phyloP scores from a whole-genome alignment of 2,797 vertebrate species.

The Nothura maculosa region DNA sequence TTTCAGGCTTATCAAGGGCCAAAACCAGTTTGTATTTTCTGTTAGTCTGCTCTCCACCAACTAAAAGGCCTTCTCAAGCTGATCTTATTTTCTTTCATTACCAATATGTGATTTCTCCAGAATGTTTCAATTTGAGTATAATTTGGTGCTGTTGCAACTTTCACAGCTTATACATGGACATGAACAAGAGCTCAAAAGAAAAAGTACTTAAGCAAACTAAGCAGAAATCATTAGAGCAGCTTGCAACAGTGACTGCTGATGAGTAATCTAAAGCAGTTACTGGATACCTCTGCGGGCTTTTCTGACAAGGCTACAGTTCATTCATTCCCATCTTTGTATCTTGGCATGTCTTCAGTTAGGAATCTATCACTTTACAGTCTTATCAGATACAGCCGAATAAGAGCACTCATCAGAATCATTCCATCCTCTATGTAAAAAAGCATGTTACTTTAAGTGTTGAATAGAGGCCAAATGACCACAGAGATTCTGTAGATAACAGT shows the following conservation, averaged over 20 bases:
- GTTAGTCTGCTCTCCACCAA: neutral
- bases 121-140: neutral
- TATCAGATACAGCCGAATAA: neutral
- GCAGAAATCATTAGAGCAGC: neutral
- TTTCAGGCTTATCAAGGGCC: neutral
- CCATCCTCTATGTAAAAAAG: neutral
- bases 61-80: neutral
- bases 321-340: neutral
- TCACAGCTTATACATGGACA: neutral
- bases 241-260: neutral
- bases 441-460: neutral
- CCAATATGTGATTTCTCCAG: neutral
- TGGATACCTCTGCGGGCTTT: neutral
- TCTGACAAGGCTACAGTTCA: neutral
- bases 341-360: neutral
- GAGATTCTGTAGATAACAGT: neutral
- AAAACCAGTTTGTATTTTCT: neutral
- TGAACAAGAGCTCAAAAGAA: neutral
- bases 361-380: neutral
- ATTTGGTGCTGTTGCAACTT: neutral
- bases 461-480: neutral
- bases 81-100: rapidly evolving
- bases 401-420: neutral
- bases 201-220: neutral
- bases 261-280: neutral